Evolutionary conservation across 1,140 invertebrate species (phyloP).

Genomic region (Conus betulinus): DNA sequence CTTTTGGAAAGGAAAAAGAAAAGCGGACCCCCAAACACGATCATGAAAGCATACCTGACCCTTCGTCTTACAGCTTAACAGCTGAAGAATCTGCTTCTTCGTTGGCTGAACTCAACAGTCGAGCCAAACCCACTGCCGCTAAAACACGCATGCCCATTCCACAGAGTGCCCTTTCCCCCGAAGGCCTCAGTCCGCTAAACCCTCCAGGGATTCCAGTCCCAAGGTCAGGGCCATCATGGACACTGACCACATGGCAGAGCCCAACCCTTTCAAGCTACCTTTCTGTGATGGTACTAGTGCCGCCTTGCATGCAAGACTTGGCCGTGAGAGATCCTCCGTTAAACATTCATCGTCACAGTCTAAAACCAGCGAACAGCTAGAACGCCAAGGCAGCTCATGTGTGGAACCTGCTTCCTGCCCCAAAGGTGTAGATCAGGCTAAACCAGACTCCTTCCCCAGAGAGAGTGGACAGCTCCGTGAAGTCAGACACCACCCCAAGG

Average conservation of each 20-base stretch:
- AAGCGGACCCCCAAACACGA: not conserved
- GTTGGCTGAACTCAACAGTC: constrained; percentile 29
- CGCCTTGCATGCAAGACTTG: constrained; percentile 54
- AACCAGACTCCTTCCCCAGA: not conserved
- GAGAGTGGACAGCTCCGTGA: not conserved
- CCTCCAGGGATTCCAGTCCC: constrained; percentile 36
- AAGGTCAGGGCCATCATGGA: constrained; percentile 50
- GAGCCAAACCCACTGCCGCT: constrained; percentile 30
- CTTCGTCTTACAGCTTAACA: constrained; percentile 49
- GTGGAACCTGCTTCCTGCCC: not conserved
- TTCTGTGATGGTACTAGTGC: constrained; percentile 58
- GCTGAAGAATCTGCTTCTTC: constrained; percentile 37
- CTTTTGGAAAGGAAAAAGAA: not conserved
- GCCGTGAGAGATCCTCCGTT: constrained; percentile 56
- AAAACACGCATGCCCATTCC: constrained; percentile 51
- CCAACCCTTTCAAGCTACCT: constrained; percentile 60
- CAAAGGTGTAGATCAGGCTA: not conserved
- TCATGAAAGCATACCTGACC: constrained; percentile 36
- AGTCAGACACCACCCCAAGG: not conserved
- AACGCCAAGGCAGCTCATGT: not conserved
- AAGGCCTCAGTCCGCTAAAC: constrained; percentile 47
- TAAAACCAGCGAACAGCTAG: not conserved
- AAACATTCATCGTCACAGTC: constrained; percentile 6
- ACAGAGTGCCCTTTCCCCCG: constrained; percentile 41
- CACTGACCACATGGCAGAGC: constrained; percentile 42